A percentile compares a stretch with the other conserved stretches of the same genome.
These are phyloP conservation scores for Eristalinus sepulchralis DNA, from an alignment of 2,888 invertebrate genomes.

Conservation along the genomic window DNA sequence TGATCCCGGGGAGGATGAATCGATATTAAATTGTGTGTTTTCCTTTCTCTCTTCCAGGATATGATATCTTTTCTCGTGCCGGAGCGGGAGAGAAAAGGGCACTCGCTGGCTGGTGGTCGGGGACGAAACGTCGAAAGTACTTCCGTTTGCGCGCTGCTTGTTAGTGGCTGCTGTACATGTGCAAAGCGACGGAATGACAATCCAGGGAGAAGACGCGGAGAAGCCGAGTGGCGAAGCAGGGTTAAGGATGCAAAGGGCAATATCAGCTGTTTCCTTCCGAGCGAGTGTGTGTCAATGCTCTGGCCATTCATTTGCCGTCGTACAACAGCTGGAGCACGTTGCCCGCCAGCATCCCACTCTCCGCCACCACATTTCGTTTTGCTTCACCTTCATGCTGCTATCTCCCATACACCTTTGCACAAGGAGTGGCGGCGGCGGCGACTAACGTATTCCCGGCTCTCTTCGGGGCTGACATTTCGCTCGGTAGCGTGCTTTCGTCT, in stretches of 20 bases:
- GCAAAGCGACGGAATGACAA: slow-evolving; percentile 32
- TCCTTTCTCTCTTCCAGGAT: slow-evolving; percentile 36
- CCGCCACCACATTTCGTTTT: background rate
- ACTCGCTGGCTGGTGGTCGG: slow-evolving; percentile 12
- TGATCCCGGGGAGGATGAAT: slow-evolving; percentile 59
- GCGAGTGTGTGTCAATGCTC: slow-evolving; percentile 39
- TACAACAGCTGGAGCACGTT: slow-evolving; percentile 54
- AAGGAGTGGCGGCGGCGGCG: background rate
- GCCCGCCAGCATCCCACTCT: background rate
- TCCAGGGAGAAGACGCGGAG: slow-evolving; percentile 1
- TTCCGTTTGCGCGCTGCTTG: slow-evolving; percentile 39
- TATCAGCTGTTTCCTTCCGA: slow-evolving; percentile 57
- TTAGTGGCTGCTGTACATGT: slow-evolving; percentile 16
- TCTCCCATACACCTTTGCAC: background rate
- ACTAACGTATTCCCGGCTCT: slow-evolving; percentile 12
- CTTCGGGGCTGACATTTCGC: slow-evolving; percentile 23
- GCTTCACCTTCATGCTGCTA: background rate
- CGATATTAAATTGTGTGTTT: slow-evolving; percentile 47
- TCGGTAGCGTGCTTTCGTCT: slow-evolving; percentile 31
- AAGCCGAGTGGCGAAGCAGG: slow-evolving; percentile 14
- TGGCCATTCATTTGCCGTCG: slow-evolving; percentile 10
- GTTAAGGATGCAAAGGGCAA: slow-evolving; percentile 64
- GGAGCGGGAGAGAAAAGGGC: slow-evolving; percentile 52
- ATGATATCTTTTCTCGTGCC: slow-evolving; percentile 36
- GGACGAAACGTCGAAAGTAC: slow-evolving; percentile 18